Evolutionary conservation across 1,140 invertebrate species (phyloP), one percentile per base, ranked within the genome.

Genomic region (Macrosteles quadrilineatus): DNA sequence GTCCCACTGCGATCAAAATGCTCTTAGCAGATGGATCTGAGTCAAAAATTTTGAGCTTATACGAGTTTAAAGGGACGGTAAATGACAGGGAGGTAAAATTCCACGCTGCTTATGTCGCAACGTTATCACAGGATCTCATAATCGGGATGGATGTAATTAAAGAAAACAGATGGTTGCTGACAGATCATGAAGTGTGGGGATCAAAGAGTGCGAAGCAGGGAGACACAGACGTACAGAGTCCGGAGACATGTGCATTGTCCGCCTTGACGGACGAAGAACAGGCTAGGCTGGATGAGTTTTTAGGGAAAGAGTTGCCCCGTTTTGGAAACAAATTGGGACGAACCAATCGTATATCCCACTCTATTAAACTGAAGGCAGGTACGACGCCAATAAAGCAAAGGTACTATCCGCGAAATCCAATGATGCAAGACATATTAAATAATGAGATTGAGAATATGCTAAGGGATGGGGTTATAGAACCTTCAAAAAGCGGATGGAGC

Each of bases 361-460:
- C 17, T 17, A 43, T 43, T 17, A 9, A 17, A 17, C 17, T 43
- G 36, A 43, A 43, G 36, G n/a, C n/a, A n/a, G n/a, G n/a, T n/a
- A n/a, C n/a, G n/a, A n/a, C n/a, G n/a, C n/a, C n/a, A n/a, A n/a
- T 43, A 17, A 77, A 50, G 59, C 76, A 55, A 77, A 79, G 55
- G 19, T 75, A 29, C 29, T 17, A 43, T 71, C 55, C 11, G n/a
- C n/a, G n/a, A n/a, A n/a, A n/a, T n/a, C n/a, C n/a, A n/a, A n/a
- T n/a, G n/a, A n/a, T n/a, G n/a, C n/a, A n/a, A n/a, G n/a, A n/a
- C n/a, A n/a, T n/a, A n/a, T n/a, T n/a, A n/a, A n/a, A n/a, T n/a
- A n/a, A n/a, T n/a, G n/a, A n/a, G n/a, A n/a, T n/a, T n/a, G n/a
- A n/a, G n/a, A n/a, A n/a, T n/a, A n/a, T n/a, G n/a, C n/a, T n/a